Base-by-base conservation (phyloP, 2,888 invertebrate species). In the Thecophora atra region DNA sequence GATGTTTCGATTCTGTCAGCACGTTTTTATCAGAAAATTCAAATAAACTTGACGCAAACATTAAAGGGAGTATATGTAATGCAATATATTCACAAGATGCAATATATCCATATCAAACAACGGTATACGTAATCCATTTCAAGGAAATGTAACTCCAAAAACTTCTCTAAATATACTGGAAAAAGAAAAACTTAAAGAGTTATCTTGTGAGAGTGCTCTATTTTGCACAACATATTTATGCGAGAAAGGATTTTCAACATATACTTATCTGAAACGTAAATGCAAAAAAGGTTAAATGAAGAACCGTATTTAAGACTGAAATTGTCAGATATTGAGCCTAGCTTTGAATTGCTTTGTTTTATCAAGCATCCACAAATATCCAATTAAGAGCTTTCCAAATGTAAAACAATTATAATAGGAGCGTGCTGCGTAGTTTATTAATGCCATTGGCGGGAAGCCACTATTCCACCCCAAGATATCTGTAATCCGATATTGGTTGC, bases 1-100 rank as follows among this genome's bases (percentile, higher is more conserved):
- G 47, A 47, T 47, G 47, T 47, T 47, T 47, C 47, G 47, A 47
- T 47, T 47, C 47, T 47, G 47, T 47, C 47, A 47, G 47, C 47
- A 47, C 47, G 6, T 47, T 47, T 47, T 47, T 47, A 47, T 47
- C 47, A 47, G 47, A 47, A 47, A 47, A 47, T 47, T 47, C 47
- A 47, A 47, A 11, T 47, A 47, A 47, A 47, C 47, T 47, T 47
- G 47, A 47, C 47, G 47, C 7, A 47, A 47, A 47, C 47, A 47
- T 47, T 47, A 47, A 47, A 47, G 15, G 47, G 47, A 47, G 47
- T 47, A 47, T 47, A 47, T 47, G 47, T 47, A 17, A 47, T 6
- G 15, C 47, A 11, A 47, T 47, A 11, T 47, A 11, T n/a, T 17
- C 47, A 47, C 6, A 6, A 4, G 47, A 47, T 47, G 47, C 47